Evolutionary conservation across 2,888 invertebrate species (phyloP).

Genomic region (Erynnis tages): DNA sequence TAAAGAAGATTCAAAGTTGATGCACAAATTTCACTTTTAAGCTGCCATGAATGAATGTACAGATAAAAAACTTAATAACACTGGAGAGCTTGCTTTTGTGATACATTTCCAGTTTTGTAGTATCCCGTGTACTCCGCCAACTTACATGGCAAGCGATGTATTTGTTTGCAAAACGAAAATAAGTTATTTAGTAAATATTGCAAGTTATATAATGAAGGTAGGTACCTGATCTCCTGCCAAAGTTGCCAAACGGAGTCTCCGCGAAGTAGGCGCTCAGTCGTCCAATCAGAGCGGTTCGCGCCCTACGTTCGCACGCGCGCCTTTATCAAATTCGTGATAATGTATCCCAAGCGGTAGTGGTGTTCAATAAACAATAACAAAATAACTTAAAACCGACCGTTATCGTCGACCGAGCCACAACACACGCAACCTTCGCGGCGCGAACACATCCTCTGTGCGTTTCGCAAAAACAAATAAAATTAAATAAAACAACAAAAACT

Average conservation of each 20-base stretch:
- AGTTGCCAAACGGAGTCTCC: conserved; percentile 58
- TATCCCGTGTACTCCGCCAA: not conserved
- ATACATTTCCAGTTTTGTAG: conserved; percentile 10
- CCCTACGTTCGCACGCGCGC: conserved; percentile 64
- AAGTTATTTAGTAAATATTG: conserved; percentile 32
- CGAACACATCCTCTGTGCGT: conserved; percentile 50
- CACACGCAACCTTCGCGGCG: conserved; percentile 51
- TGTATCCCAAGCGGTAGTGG: conserved; percentile 42
- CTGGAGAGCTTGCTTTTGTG: no score
- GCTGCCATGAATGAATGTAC: no score
- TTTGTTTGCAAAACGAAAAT: conserved; percentile 38
- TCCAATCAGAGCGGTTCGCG: conserved; percentile 72
- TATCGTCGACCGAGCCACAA: conserved; percentile 48
- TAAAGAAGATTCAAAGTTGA: no score
- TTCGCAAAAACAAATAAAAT: conserved; percentile 47
- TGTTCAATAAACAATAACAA: conserved; percentile 56
- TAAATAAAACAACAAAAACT: conserved; percentile 58
- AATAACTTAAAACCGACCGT: conserved; percentile 55
- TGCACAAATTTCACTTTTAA: no score
- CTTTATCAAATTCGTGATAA: conserved; percentile 67
- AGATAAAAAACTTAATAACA: no score
- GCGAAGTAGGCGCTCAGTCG: conserved; percentile 44
- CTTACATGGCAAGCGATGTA: conserved; percentile 9
- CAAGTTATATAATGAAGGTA: conserved; percentile 43
- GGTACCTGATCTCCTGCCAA: conserved; percentile 69